Evolutionary conservation across 2,797 vertebrate species (phyloP).

Genomic region (Taeniopygia guttata): DNA sequence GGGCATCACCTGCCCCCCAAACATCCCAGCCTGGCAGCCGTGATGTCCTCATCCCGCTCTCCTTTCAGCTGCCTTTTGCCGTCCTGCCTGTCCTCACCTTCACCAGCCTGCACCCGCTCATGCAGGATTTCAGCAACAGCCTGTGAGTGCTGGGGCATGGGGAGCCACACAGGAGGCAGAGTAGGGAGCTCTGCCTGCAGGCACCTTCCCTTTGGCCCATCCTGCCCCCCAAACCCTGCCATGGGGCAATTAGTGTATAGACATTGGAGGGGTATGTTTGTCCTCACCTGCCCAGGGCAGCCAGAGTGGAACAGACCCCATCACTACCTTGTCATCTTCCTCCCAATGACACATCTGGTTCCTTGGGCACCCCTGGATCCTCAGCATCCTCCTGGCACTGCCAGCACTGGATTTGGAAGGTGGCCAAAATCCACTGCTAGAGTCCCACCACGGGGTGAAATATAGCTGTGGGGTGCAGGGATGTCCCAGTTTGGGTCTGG

Average conservation of each 20-base stretch:
- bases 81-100: constrained; percentile 79
- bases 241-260: not conserved
- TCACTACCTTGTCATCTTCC: not conserved
- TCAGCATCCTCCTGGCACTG: not conserved
- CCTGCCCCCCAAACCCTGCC: not conserved
- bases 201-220: not conserved
- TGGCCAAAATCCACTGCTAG: not conserved
- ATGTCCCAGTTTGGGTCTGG: rapidly evolving
- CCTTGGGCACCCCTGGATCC: not conserved
- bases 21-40: rapidly evolving
- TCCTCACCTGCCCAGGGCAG: not conserved
- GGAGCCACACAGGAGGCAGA: not conserved
- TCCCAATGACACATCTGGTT: rapidly evolving
- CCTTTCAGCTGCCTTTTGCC: constrained; percentile 75
- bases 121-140: constrained; percentile 78
- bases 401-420: not conserved
- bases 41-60: not conserved
- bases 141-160: constrained; percentile 59
- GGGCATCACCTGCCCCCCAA: not conserved
- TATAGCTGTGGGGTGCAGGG: not conserved
- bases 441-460: rapidly evolving
- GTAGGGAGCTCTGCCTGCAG: not conserved
- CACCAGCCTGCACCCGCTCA: constrained; percentile 77
- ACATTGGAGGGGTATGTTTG: not conserved
- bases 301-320: rapidly evolving